Evolutionary conservation across 2,888 invertebrate species (phyloP).

Genomic region (Melanotus villosus): DNA sequence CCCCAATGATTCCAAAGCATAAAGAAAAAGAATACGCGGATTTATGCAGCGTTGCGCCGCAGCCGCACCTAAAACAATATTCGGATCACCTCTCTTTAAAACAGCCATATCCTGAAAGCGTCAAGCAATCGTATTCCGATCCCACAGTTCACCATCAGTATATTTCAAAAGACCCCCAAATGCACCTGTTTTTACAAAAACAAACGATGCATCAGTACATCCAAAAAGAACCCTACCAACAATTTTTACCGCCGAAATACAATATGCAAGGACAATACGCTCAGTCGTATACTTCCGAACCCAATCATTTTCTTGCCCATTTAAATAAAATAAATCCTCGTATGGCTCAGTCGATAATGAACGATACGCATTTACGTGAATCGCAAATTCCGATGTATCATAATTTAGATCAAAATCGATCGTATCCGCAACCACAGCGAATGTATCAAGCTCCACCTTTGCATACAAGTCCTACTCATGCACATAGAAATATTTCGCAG

Average conservation of each 20-base stretch:
- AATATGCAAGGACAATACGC: conserved; percentile 51
- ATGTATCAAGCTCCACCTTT: conserved; percentile 48
- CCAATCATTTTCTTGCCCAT: conserved; percentile 61
- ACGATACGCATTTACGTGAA: conserved; percentile 61
- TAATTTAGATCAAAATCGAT: conserved; percentile 54
- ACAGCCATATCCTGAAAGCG: conserved; percentile 56
- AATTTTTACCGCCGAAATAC: conserved; percentile 50
- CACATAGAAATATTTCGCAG: conserved; percentile 46
- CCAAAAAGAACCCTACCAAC: conserved; percentile 45
- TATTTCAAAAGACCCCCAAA: conserved; percentile 60
- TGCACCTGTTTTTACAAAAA: conserved; percentile 47
- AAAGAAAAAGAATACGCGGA: conserved; percentile 63
- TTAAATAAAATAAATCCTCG: conserved; percentile 62
- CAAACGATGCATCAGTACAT: conserved; percentile 42
- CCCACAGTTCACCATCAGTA: conserved; percentile 57
- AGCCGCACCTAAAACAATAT: conserved; percentile 49
- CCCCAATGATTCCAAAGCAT: conserved; percentile 58
- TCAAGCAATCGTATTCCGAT: conserved; percentile 51
- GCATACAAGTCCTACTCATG: conserved; percentile 41
- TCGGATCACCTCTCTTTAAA: conserved; percentile 54
- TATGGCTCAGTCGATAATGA: conserved; percentile 63
- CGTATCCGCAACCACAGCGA: conserved; percentile 58
- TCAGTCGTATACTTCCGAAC: conserved; percentile 49
- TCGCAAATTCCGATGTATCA: conserved; percentile 57
- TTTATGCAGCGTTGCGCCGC: conserved; percentile 62